Evolutionary conservation across 2,888 invertebrate species (phyloP).

Genomic region (Hyalella azteca): DNA sequence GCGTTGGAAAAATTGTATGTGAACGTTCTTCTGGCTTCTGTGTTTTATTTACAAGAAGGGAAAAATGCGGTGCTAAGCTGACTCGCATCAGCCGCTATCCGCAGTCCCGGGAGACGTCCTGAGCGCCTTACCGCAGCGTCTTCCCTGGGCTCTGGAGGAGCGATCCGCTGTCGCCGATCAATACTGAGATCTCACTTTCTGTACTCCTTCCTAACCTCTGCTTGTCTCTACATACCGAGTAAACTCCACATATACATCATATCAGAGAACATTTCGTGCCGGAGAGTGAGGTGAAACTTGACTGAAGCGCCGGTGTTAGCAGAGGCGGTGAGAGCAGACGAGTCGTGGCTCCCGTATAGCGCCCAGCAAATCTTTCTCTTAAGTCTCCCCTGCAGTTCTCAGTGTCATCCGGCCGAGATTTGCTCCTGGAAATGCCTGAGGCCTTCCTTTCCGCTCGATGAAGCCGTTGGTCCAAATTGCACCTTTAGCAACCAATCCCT

Average conservation of each 20-base stretch:
- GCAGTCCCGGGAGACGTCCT: neutral
- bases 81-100: neutral
- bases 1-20: too few relatives aligned
- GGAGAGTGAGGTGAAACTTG: too few relatives aligned
- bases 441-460: slow-evolving; percentile 32
- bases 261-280: too few relatives aligned
- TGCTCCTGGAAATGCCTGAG: slow-evolving; percentile 2
- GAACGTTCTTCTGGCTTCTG: too few relatives aligned
- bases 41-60: neutral
- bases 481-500: neutral
- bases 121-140: neutral
- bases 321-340: neutral
- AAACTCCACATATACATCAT: too few relatives aligned
- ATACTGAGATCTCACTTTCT: slow-evolving; percentile 14
- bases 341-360: neutral
- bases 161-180: slow-evolving; percentile 15
- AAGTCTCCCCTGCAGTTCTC: slow-evolving; percentile 27
- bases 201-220: neutral
- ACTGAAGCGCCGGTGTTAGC: neutral
- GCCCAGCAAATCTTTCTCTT: slow-evolving; percentile 22
- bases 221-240: too few relatives aligned
- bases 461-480: slow-evolving; percentile 30
- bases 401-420: slow-evolving; percentile 32
- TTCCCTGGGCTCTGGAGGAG: neutral
- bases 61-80: neutral